A percentile compares a stretch with the other conserved stretches of the same genome.
Evolutionary conservation across 2,113 vertebrate genomes (phyloP).

Genomic region (Sula dactylatra): DNA sequence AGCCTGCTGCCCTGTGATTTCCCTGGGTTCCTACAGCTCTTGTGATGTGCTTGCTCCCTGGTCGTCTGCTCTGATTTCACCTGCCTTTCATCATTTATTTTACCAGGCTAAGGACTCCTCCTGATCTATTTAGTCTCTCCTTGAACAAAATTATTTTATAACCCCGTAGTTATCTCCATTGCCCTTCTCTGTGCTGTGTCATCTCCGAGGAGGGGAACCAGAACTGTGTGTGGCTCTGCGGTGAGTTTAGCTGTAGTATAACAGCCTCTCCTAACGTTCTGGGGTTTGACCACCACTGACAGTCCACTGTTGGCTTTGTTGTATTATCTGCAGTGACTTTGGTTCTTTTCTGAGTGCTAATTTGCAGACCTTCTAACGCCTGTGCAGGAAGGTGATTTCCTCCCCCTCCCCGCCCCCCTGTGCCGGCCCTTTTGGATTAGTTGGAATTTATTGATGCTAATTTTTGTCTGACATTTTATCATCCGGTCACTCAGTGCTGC

Average conservation of each 20-base stretch:
- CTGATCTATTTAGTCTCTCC: background rate
- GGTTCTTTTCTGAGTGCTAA: background rate
- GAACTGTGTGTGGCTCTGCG: fast-evolving
- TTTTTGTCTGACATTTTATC: background rate
- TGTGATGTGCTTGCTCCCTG: background rate
- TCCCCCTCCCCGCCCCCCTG: too few species aligned
- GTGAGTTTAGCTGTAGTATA: background rate
- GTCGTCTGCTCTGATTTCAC: background rate
- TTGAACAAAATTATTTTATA: background rate
- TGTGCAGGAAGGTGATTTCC: background rate
- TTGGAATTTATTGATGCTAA: constrained; percentile 30
- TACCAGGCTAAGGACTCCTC: background rate
- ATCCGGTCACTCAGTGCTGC: background rate
- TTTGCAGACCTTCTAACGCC: background rate
- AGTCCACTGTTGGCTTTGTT: background rate
- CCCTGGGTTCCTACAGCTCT: background rate
- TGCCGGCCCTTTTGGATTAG: background rate
- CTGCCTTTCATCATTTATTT: background rate
- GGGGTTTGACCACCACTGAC: background rate
- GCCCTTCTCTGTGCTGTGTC: background rate
- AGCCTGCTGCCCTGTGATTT: background rate
- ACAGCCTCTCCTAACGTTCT: background rate
- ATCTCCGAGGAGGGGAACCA: background rate
- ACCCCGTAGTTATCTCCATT: background rate
- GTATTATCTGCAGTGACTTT: background rate